Base-by-base conservation (phyloP, 2,888 invertebrate genomes). In the Zhengitettix transpicula region DNA sequence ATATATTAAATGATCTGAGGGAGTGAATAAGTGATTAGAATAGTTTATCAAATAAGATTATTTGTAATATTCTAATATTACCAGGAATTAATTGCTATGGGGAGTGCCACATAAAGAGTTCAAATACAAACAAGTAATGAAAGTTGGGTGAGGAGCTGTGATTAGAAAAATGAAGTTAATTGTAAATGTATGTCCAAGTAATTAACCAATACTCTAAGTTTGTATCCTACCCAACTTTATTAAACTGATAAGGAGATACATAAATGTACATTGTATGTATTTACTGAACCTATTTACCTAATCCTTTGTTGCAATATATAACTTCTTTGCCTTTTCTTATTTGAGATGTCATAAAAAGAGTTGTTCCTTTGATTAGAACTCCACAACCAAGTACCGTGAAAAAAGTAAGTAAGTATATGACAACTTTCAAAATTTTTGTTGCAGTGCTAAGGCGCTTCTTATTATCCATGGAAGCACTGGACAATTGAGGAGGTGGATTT, bases 281-380 rank as follows among this genome's bases (percentile, higher is more conserved):
- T 12, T 47, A 12, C 15, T 10, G 10, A 8, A 57, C 14, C n/a
- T 16, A 59, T 42, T 66, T 76, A 85, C 89, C 89, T 78, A 89
- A 81, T 75, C 88, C 85, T 72, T 80, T 85, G 78, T 90, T 91
- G 77, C 92, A 93, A 75, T 85, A 89, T 60, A 82, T 79, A 68
- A 90, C 78, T 65, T 81, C 80, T 71, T 85, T 84, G 71, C 87
- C 85, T n/a, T 67, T 67, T 70, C 82, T 82, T 64, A 93, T 77
- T 75, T 93, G 92, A 66, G 93, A 92, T 58, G 92, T 89, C 92
- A 94, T 93, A 73, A 93, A 89, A 65, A 94, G 81, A 63, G 93
- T 79, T 62, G 88, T 86, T 66, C 89, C 89, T 76, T 95, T 95
- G 67, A 92, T 86, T 69, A 92, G 78, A 62, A 93, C 91, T 52